phyloP scores from a whole-genome alignment of 1,140 invertebrate genomes.

The Mycetomoellerius zeteki region DNA sequence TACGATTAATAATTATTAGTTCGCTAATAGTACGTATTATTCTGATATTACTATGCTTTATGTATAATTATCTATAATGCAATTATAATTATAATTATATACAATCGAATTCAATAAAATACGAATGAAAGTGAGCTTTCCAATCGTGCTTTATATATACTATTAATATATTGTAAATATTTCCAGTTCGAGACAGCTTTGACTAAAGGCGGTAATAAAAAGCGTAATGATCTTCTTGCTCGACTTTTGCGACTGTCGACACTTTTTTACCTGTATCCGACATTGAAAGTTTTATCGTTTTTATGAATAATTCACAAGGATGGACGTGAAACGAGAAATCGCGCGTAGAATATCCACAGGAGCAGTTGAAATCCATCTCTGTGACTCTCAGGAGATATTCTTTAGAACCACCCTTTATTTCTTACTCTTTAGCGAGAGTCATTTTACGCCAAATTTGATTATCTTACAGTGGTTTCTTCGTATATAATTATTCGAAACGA shows the following conservation, averaged over 20 bases:
- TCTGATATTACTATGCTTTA: background rate
- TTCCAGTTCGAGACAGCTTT: background rate
- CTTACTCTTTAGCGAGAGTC: background rate
- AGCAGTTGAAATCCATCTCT: conserved; percentile 16
- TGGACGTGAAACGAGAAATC: conserved; percentile 42
- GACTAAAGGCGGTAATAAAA: conserved; percentile 19
- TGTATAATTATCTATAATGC: background rate
- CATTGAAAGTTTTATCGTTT: conserved; percentile 60
- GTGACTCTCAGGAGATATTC: background rate
- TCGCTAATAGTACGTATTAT: background rate
- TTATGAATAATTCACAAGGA: conserved; percentile 59
- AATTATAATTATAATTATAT: conserved; percentile 14
- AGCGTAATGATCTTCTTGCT: conserved; percentile 21
- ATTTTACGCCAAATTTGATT: conserved; percentile 14
- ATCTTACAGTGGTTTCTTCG: background rate
- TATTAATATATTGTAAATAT: conserved; percentile 16
- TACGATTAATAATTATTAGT: conserved; percentile 9
- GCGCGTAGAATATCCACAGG: conserved; percentile 40
- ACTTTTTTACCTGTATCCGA: background rate
- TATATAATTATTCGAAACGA: conserved; percentile 21
- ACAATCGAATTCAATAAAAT: conserved; percentile 9
- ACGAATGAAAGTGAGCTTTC: background rate
- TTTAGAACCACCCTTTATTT: background rate
- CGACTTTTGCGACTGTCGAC: background rate
- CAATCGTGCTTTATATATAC: background rate